A percentile compares a stretch with the other conserved stretches of the same genome.
phyloP scores from a whole-genome alignment of 2,113 vertebrate genomes.

The Mormyrus lacerda region DNA sequence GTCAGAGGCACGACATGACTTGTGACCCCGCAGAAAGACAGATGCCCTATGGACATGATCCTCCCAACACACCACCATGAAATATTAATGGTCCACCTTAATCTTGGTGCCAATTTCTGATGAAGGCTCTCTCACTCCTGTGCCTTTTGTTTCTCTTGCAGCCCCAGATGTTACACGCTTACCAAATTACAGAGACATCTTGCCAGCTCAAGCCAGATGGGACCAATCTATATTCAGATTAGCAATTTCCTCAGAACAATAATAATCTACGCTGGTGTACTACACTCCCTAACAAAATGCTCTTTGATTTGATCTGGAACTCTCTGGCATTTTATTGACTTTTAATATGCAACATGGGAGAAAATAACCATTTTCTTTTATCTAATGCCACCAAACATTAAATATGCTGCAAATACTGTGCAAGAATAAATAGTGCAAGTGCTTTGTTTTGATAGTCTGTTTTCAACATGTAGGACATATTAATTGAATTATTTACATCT shows the following conservation, averaged over 20 bases:
- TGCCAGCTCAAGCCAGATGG: slow-evolving; percentile 68
- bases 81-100: slow-evolving; percentile 41
- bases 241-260: slow-evolving; percentile 64
- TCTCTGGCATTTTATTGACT: slow-evolving; percentile 10
- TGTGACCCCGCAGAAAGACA: slow-evolving; percentile 49
- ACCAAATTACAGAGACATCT: slow-evolving; percentile 61
- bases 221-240: slow-evolving; percentile 73
- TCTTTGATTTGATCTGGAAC: slow-evolving; percentile 17
- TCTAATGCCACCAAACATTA: slow-evolving; percentile 13
- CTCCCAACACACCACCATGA: slow-evolving; percentile 44
- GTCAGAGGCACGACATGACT: slow-evolving; percentile 31
- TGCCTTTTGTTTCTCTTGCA: slow-evolving; percentile 63
- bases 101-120: slow-evolving; percentile 27
- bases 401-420: slow-evolving; percentile 10
- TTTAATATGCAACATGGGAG: neutral
- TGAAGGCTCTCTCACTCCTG: slow-evolving; percentile 35
- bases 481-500: neutral
- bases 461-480: neutral
- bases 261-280: slow-evolving; percentile 60
- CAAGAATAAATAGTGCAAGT: neutral
- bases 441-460: neutral
- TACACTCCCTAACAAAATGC: slow-evolving; percentile 46
- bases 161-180: slow-evolving; percentile 66
- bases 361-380: neutral
- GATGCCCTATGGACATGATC: slow-evolving; percentile 49